A percentile compares a stretch with the other conserved stretches of the same genome.
Conservation (phyloP, 2,888 invertebrate species). For the Rhamnusium bicolor region DNA sequence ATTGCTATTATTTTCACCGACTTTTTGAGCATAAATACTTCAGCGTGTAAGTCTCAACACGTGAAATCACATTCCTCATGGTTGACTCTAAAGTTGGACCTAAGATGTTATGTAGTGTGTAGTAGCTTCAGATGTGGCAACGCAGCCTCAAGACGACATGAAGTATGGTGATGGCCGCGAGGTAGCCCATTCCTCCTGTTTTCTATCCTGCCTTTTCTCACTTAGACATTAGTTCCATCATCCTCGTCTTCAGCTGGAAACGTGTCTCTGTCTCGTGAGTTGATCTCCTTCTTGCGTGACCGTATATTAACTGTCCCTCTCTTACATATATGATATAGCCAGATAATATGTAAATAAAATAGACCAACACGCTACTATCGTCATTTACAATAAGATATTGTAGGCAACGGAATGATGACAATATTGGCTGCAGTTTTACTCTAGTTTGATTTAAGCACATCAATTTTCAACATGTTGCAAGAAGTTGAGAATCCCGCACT, state of each 20-base stretch:
- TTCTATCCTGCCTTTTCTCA: conserved; percentile 57
- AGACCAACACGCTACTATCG: conserved; percentile 43
- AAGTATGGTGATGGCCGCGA: conserved; percentile 69
- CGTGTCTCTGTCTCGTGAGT: conserved; percentile 43
- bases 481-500: background rate
- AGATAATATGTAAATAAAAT: conserved; percentile 50
- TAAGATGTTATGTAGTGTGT: conserved; percentile 35
- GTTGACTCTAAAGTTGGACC: conserved; percentile 48
- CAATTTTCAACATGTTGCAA: background rate
- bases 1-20: conserved; percentile 60
- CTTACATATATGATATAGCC: conserved; percentile 44
- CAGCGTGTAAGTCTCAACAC: conserved; percentile 56
- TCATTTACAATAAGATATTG: conserved; percentile 40
- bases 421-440: conserved; percentile 42
- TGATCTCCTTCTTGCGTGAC: conserved; percentile 41
- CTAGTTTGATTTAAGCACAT: background rate
- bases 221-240: conserved; percentile 35
- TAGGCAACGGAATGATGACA: conserved; percentile 30
- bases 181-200: conserved; percentile 66
- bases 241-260: conserved; percentile 39
- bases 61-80: conserved; percentile 60
- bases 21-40: conserved; percentile 56
- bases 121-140: conserved; percentile 64
- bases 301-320: conserved; percentile 41
- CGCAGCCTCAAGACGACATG: conserved; percentile 66